These are phyloP conservation scores for Ditula angustiorana DNA, from an alignment of 2,888 invertebrate species.

Conservation along the genomic window DNA sequence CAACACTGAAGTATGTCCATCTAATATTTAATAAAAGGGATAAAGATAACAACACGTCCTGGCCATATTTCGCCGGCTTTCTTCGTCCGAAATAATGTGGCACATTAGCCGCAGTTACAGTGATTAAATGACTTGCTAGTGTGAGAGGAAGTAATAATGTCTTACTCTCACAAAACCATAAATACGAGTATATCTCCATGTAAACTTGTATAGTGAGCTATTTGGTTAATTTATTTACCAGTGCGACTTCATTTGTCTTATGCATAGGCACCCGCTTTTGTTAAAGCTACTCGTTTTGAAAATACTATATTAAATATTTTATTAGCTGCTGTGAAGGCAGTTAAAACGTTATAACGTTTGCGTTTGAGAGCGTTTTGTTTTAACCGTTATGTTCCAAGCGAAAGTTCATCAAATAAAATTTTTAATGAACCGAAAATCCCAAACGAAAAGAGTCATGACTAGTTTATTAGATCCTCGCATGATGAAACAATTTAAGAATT, in stretches of 20 bases:
- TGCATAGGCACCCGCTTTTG: not conserved
- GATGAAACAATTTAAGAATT: constrained; percentile 43
- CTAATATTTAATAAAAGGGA: constrained; percentile 64
- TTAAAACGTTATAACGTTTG: not conserved
- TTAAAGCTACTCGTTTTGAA: not conserved
- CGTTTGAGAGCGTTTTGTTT: not conserved
- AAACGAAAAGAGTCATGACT: not conserved
- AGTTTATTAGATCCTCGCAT: constrained; percentile 1
- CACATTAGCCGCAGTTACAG: constrained; percentile 81
- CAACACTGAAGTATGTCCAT: constrained; percentile 35
- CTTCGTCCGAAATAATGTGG: constrained; percentile 77
- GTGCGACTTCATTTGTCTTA: constrained; percentile 22
- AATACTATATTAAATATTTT: not conserved
- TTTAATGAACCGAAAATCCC: not conserved
- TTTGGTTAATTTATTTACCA: constrained; percentile 28
- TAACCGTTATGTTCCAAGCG: not conserved
- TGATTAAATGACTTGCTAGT: constrained; percentile 77
- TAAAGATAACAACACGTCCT: constrained; percentile 62
- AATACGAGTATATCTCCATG: constrained; percentile 49
- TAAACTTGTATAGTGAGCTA: constrained; percentile 16
- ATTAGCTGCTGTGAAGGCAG: not conserved
- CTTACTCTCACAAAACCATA: constrained; percentile 57
- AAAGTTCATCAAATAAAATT: not conserved
- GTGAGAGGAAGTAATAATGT: constrained; percentile 70
- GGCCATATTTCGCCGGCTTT: constrained; percentile 73